phyloP scores from a whole-genome alignment of 2,888 invertebrate genomes.

The Cerastis leucographa region DNA sequence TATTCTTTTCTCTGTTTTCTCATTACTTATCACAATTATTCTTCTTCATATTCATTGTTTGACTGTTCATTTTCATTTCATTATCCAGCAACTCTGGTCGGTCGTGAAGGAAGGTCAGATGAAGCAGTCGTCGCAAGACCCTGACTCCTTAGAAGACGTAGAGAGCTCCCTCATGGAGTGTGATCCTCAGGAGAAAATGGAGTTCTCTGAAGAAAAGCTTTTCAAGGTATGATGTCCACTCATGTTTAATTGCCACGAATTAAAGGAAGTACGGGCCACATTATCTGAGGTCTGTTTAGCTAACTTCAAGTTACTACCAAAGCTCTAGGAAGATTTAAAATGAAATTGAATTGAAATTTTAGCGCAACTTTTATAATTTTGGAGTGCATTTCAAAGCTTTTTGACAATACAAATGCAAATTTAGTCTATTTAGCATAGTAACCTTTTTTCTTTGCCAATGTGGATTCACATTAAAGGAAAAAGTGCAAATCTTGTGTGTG shows the following conservation, averaged over 20 bases:
- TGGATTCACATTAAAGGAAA: too few relatives aligned
- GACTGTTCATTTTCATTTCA: constrained; percentile 1
- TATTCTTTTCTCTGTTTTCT: neutral
- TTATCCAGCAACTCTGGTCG: constrained; percentile 81
- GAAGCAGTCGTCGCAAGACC: constrained; percentile 84
- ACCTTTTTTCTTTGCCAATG: too few relatives aligned
- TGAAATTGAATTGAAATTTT: too few relatives aligned
- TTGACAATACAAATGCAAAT: too few relatives aligned
- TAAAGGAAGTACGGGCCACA: too few relatives aligned
- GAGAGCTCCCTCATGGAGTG: constrained; percentile 88
- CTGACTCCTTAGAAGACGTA: constrained; percentile 84
- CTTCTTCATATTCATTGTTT: neutral
- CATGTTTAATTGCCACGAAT: too few relatives aligned
- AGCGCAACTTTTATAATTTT: too few relatives aligned
- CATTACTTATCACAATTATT: neutral
- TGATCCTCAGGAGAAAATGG: constrained; percentile 85
- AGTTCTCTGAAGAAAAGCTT: constrained; percentile 83
- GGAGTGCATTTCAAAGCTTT: too few relatives aligned
- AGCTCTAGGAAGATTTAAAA: neutral
- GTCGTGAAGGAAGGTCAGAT: constrained; percentile 84
- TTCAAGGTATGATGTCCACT: constrained; percentile 76
- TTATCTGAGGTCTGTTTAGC: too few relatives aligned
- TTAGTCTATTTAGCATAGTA: too few relatives aligned
- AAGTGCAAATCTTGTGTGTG: too few relatives aligned
- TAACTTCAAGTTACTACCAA: neutral